Evolutionary conservation across 2,113 vertebrate genomes (phyloP), one percentile per base, ranked within the genome.

Genomic region (Pogonocichla stellata): DNA sequence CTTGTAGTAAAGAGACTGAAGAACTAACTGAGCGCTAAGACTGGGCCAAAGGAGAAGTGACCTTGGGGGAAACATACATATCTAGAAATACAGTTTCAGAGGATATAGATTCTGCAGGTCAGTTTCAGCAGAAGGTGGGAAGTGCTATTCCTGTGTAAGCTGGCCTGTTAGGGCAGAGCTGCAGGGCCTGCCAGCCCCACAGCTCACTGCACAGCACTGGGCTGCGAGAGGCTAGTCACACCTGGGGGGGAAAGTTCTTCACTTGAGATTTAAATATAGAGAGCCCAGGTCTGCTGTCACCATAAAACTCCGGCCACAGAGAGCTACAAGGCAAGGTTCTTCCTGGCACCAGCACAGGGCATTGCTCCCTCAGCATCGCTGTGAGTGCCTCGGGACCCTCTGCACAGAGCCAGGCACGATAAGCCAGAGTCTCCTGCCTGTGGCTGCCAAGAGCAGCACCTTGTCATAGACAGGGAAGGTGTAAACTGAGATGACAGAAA

Each of bases 191-290:
- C 28, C 56, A 61, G 33, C 47, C 28, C 33, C 69, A 19, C 24
- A 40, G 70, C 36, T 77, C 54, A 36, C n/a, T 1, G 0, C 3
- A 3, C 5, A 8, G 47, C 3, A 0, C 24, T 26, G 47, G 47
- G 15, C 36, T 77, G 45, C 0, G 0, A 70, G 33, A 62, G 54
- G 14, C 43, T 56, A 4, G 53, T 17, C 33, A 48, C 71, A n/a
- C 22, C 6, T 14, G 1, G 0, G 12, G 34, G 18, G 18, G 14
- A 47, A 56, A 34, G 9, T 10, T 26, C 38, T 66, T 69, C 5
- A 18, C 50, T 34, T 8, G 5, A 31, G 24, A 54, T 36, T 73
- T 47, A 69, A n/a, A n/a, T 47, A 15, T 2, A 48, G 77, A 53
- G 26, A 78, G 14, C 34, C 9, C 40, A 47, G 38, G 9, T 33